These are phyloP conservation scores for Melinopterus prodromus DNA, from an alignment of 2,888 invertebrate genomes.

Conservation along the genomic window DNA sequence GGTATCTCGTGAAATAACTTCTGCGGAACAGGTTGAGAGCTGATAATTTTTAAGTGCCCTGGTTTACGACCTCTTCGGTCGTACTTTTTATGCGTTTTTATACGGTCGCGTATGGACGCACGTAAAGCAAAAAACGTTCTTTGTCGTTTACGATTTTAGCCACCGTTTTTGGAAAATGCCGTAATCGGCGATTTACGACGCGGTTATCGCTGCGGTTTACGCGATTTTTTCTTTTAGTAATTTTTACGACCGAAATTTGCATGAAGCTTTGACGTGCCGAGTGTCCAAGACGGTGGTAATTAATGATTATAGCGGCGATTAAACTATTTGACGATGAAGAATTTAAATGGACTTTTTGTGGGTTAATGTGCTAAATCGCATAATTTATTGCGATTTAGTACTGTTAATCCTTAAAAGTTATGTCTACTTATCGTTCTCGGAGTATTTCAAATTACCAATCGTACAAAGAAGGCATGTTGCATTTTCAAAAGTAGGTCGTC, in stretches of 20 bases:
- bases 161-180: not conserved
- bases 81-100: not conserved
- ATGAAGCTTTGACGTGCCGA: not conserved
- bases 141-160: not conserved
- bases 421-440: not conserved
- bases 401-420: not conserved
- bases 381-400: not conserved
- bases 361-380: not conserved
- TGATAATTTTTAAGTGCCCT: conserved; percentile 25
- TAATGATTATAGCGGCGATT: not conserved
- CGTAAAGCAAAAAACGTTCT: not conserved
- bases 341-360: not conserved
- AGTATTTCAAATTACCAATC: too few species aligned
- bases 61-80: conserved; percentile 20
- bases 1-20: conserved; percentile 6
- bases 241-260: not conserved
- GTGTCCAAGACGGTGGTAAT: not conserved
- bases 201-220: not conserved
- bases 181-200: not conserved
- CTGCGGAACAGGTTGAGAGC: conserved; percentile 12
- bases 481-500: too few species aligned
- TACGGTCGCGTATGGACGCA: not conserved
- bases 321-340: not conserved
- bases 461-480: too few species aligned
- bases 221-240: not conserved